Conservation (phyloP, 2,797 vertebrate genomes). For the Pangasius sanitwongsei region DNA sequence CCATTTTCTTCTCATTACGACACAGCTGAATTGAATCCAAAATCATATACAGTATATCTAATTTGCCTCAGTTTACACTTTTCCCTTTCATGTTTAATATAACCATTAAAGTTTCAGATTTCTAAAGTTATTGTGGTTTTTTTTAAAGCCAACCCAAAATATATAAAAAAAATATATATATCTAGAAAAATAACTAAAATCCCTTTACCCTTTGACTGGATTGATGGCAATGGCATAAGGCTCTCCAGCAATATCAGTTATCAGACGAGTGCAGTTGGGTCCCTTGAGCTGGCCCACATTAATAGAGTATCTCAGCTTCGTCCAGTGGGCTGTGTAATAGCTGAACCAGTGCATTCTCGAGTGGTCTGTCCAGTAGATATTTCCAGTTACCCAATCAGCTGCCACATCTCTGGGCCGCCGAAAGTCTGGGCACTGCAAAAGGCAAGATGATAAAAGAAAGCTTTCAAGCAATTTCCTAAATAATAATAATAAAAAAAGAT, state of each 20-base stretch:
- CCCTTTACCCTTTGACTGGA: constrained; percentile 87
- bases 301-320: constrained; percentile 95
- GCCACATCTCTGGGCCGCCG: constrained; percentile 92
- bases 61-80: background rate
- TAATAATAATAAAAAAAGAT: background rate
- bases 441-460: constrained; percentile 30
- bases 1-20: background rate
- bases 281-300: constrained; percentile 95
- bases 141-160: background rate
- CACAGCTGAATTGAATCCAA: background rate
- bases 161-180: too few species aligned
- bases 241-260: constrained; percentile 95
- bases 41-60: background rate
- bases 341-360: constrained; percentile 99
- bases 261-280: constrained; percentile 93
- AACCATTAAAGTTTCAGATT: background rate
- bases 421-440: constrained; percentile 90
- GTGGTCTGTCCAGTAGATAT: constrained; percentile 98
- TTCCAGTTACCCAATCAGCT: constrained; percentile 97
- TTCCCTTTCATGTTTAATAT: background rate
- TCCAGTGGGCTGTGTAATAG: constrained; percentile 98
- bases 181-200: background rate
- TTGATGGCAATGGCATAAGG: constrained; percentile 95
- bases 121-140: background rate
- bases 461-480: constrained; percentile 12